phyloP scores from a whole-genome alignment of 2,797 vertebrate genomes.

The Cossypha caffra region DNA sequence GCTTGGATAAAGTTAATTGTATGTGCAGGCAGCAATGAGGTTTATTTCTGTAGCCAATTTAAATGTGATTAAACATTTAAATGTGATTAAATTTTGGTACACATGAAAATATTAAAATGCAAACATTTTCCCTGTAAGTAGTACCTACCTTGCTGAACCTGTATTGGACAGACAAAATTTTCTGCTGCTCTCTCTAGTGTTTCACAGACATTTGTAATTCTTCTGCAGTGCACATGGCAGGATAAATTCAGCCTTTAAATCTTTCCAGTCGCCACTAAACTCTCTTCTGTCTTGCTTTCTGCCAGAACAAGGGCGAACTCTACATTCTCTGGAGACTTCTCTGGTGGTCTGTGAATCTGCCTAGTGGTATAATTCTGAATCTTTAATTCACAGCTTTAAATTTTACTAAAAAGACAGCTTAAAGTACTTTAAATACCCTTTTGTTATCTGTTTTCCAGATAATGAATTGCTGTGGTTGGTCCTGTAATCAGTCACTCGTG shows the following conservation, averaged over 20 bases:
- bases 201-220: background rate
- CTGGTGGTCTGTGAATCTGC: background rate
- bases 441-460: background rate
- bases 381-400: conserved; percentile 23
- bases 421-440: background rate
- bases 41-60: background rate
- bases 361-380: background rate
- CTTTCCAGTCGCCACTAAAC: background rate
- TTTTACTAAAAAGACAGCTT: conserved; percentile 22
- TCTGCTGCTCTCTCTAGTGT: background rate
- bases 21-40: background rate
- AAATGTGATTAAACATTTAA: background rate
- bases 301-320: background rate
- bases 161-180: background rate
- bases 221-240: background rate
- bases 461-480: conserved; percentile 22
- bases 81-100: background rate
- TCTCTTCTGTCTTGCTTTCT: background rate
- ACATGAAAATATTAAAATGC: background rate
- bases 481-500: conserved; percentile 10
- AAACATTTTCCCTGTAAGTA: background rate
- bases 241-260: background rate
- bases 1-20: background rate
- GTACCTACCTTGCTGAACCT: background rate
- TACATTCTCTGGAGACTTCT: background rate